Evolutionary conservation across 2,797 vertebrate genomes (phyloP).

Genomic region (Hapalemur alaotrensis): DNA sequence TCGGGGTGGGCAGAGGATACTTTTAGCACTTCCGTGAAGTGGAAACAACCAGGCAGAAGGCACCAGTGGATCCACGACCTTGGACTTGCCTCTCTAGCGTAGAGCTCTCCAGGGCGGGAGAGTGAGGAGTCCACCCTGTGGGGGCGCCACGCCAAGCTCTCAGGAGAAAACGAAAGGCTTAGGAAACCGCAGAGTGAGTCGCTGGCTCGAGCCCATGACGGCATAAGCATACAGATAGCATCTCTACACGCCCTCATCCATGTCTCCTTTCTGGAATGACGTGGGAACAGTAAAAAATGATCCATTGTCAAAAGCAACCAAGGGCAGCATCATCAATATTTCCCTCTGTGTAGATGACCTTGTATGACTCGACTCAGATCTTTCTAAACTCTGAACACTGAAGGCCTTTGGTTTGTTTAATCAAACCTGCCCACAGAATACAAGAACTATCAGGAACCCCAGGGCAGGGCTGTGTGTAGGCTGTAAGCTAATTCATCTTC

Average conservation of each 20-base stretch:
- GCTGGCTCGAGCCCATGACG: neutral
- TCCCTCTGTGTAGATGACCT: neutral
- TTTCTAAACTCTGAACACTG: neutral
- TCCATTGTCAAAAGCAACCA: too few species aligned
- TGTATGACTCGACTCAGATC: neutral
- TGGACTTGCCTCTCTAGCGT: neutral
- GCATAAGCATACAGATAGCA: neutral
- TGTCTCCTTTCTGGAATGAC: neutral
- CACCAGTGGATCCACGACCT: rapidly evolving
- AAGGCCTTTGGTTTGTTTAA: neutral
- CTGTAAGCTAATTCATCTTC: neutral
- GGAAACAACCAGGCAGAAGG: rapidly evolving
- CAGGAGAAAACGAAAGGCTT: neutral
- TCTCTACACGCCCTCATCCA: neutral
- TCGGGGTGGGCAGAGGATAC: too few species aligned
- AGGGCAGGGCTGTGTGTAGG: neutral
- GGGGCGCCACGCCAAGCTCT: neutral
- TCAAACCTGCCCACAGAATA: neutral
- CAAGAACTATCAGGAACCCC: neutral
- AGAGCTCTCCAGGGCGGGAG: neutral
- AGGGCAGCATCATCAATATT: too few species aligned
- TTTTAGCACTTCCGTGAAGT: too few species aligned
- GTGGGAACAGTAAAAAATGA: too few species aligned
- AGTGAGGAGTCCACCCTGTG: rapidly evolving
- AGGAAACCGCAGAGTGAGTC: neutral